Evolutionary conservation across 2,113 vertebrate species (phyloP).

Genomic region (Crotalus helleri): DNA sequence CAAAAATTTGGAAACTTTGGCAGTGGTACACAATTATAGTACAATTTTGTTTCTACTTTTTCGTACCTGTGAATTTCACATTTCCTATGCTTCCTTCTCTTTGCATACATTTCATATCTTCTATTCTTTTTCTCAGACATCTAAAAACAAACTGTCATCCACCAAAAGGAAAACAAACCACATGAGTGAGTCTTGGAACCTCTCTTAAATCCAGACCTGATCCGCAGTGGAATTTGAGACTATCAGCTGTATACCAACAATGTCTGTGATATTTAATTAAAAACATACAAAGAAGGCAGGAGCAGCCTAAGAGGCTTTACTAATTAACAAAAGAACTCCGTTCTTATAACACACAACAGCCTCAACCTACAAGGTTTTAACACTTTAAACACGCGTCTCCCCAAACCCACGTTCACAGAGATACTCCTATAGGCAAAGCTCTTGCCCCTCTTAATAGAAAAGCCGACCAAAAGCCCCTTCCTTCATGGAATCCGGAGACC

Average conservation of each 20-base stretch:
- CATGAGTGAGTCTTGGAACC: fast-evolving
- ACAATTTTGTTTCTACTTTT: not conserved
- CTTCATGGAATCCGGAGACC: not conserved
- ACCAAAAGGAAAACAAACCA: not conserved
- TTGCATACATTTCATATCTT: not conserved
- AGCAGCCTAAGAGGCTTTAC: not conserved
- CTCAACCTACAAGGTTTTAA: not conserved
- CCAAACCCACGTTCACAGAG: not conserved
- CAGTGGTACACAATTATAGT: not conserved
- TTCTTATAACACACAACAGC: not conserved
- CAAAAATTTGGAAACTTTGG: not conserved
- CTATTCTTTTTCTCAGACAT: not conserved
- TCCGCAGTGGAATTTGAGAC: not conserved
- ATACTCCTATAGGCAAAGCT: not conserved
- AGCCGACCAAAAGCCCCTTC: not conserved
- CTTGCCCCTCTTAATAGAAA: not conserved
- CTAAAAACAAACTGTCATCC: not conserved
- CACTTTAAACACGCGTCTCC: not conserved
- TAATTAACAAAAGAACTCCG: not conserved
- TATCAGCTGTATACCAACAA: not conserved
- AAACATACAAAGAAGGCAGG: not conserved
- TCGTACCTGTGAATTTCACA: not conserved
- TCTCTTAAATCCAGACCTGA: not conserved
- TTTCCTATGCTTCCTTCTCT: too few species aligned
- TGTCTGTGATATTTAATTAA: not conserved